Percentiles rank a stretch among this genome's conserved stretches.
Conservation (phyloP, 1,140 invertebrate species). For the Meloidogyne chitwoodi region DNA sequence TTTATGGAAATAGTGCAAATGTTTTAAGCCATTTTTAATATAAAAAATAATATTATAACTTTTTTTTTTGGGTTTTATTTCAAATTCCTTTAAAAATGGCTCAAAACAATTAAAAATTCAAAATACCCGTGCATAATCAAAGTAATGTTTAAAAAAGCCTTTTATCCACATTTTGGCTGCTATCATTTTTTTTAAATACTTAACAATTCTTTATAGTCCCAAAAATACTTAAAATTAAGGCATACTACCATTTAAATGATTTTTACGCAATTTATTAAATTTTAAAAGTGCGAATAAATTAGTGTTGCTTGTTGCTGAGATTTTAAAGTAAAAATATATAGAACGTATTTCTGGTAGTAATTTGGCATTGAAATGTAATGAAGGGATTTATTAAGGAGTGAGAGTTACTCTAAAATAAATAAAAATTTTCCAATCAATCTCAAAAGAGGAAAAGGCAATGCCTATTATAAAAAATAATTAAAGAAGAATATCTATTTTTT, state of each 20-base stretch:
- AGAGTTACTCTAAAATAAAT: too few species aligned
- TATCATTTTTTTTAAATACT: background rate
- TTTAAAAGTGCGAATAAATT: background rate
- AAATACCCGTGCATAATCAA: background rate
- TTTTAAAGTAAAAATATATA: too few species aligned
- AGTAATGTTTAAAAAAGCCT: background rate
- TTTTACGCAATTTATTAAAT: background rate
- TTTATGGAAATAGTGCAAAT: background rate
- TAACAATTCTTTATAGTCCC: background rate
- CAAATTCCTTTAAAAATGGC: background rate
- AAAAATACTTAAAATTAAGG: background rate
- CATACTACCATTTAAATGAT: background rate
- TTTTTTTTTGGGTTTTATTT: too few species aligned
- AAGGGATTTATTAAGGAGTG: too few species aligned
- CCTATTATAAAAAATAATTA: too few species aligned
- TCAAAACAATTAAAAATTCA: background rate
- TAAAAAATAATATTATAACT: too few species aligned
- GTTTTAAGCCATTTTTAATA: background rate
- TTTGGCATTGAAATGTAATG: too few species aligned
- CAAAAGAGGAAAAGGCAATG: too few species aligned
- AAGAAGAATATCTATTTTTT: too few species aligned
- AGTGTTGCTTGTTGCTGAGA: background rate
- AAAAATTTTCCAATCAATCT: too few species aligned
- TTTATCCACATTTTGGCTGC: background rate
- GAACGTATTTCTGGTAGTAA: too few species aligned